Conservation (phyloP, 2,888 invertebrate genomes). For the Spodoptera exigua region DNA sequence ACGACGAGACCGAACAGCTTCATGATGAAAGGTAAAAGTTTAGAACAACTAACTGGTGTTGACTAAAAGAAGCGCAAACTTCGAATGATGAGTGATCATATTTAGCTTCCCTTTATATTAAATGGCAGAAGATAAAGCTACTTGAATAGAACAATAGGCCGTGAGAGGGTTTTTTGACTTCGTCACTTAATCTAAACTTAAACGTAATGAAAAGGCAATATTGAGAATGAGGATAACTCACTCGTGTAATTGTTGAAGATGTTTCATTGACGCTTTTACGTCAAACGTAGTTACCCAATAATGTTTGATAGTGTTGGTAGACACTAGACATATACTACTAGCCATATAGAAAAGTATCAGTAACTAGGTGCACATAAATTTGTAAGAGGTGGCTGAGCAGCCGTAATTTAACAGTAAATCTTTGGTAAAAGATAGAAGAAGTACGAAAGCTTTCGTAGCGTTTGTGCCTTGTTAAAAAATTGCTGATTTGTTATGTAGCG, state of each 20-base stretch:
- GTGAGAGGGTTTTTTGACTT: constrained; percentile 11
- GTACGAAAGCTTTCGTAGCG: no score
- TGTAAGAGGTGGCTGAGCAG: no score
- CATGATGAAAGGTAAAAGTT: constrained; percentile 8
- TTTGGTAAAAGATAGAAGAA: no score
- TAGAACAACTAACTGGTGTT: not conserved
- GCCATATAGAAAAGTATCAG: no score
- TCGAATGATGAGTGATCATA: not conserved
- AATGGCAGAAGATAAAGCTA: not conserved
- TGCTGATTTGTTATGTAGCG: no score
- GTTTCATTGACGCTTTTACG: constrained; percentile 18
- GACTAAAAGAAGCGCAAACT: constrained; percentile 1
- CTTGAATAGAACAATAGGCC: not conserved
- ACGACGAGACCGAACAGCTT: constrained; percentile 37
- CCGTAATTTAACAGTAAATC: no score
- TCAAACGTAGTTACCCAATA: constrained; percentile 20
- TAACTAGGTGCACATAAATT: no score
- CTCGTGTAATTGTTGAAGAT: not conserved
- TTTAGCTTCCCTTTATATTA: constrained; percentile 10
- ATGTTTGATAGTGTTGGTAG: not conserved
- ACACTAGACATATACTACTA: no score
- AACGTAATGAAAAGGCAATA: not conserved
- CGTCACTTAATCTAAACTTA: constrained; percentile 17
- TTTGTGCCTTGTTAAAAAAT: no score
- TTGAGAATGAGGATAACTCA: constrained; percentile 17